Percentiles rank a stretch among this genome's conserved stretches.
Conservation (phyloP, 2,113 vertebrate species). For the Desmodus rotundus region DNA sequence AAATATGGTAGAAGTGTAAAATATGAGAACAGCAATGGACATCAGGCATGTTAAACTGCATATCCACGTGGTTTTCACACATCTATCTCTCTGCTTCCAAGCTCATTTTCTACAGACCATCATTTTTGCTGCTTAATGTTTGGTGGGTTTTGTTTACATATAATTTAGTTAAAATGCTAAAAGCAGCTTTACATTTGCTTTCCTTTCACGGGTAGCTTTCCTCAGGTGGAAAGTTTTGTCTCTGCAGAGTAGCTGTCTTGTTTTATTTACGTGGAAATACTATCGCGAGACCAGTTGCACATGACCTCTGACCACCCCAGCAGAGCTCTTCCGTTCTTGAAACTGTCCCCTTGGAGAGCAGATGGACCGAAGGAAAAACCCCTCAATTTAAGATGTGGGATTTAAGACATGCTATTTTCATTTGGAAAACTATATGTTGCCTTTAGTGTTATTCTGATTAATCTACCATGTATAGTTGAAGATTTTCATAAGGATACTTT, state of each 20-base stretch:
- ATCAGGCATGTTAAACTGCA: neutral
- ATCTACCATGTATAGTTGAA: neutral
- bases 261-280: conserved; percentile 45
- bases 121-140: neutral
- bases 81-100: neutral
- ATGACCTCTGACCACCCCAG: neutral
- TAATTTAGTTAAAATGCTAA: conserved; percentile 37
- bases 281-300: neutral
- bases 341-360: neutral
- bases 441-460: neutral
- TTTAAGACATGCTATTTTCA: neutral
- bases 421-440: neutral
- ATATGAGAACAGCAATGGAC: neutral
- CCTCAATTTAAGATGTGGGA: neutral
- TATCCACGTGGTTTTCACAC: neutral
- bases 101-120: neutral
- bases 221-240: conserved; percentile 7
- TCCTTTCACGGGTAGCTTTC: conserved; percentile 34
- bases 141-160: conserved; percentile 16
- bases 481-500: neutral
- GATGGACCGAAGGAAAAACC: neutral
- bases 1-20: neutral
- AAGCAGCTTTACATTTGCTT: conserved; percentile 22
- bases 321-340: neutral
- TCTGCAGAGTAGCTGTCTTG: neutral